Conservation (phyloP, 2,888 invertebrate species). For the Philopedon plagiatum region DNA sequence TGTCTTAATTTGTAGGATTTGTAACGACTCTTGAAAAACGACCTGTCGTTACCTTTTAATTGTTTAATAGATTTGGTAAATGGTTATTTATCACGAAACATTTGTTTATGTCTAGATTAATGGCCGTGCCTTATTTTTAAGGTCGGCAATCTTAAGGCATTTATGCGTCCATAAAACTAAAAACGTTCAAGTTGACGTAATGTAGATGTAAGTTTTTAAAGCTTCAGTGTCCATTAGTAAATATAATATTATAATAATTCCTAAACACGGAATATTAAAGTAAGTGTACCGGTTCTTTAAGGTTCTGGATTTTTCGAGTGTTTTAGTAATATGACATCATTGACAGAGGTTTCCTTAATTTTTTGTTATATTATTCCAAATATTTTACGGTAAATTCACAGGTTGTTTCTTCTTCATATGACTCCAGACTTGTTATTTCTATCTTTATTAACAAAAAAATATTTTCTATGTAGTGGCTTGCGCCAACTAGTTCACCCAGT, state of each 20-base stretch:
- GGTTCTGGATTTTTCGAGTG: too few relatives aligned
- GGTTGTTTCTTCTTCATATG: too few relatives aligned
- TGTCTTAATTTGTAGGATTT: constrained; percentile 40
- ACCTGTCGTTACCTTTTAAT: constrained; percentile 43
- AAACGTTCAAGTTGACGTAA: not conserved
- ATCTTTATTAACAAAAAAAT: too few relatives aligned
- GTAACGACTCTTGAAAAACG: constrained; percentile 34
- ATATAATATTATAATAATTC: not conserved
- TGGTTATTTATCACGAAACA: constrained; percentile 50
- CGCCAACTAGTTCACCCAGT: too few relatives aligned
- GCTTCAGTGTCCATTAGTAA: not conserved
- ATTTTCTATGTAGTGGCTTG: too few relatives aligned
- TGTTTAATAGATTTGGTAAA: constrained; percentile 49
- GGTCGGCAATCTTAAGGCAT: constrained; percentile 33
- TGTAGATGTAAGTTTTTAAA: not conserved
- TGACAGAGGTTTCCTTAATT: too few relatives aligned
- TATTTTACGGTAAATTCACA: too few relatives aligned
- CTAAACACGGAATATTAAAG: too few relatives aligned
- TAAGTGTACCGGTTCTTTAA: too few relatives aligned
- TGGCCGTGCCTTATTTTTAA: constrained; percentile 34
- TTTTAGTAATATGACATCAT: too few relatives aligned
- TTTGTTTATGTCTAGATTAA: constrained; percentile 49
- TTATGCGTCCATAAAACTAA: constrained; percentile 37
- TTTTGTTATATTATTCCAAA: too few relatives aligned
- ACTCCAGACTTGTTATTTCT: too few relatives aligned